These are phyloP conservation scores for Panopea generosa DNA, from an alignment of 2,888 invertebrate genomes.

Conservation along the genomic window DNA sequence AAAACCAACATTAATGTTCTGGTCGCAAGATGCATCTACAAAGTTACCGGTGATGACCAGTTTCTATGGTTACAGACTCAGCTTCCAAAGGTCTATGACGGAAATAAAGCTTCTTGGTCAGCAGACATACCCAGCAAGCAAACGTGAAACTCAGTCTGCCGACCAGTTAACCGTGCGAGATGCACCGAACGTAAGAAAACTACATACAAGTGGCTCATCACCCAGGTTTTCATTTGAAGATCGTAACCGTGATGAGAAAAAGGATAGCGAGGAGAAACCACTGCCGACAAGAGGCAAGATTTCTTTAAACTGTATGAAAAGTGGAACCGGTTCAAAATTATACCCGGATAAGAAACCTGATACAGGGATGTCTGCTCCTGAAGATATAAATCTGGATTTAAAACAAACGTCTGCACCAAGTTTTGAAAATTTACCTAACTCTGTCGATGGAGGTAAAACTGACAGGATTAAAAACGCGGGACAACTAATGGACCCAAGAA, in stretches of 20 bases:
- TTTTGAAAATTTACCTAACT: neutral
- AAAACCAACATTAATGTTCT: conserved; percentile 19
- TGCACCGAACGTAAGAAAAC: neutral
- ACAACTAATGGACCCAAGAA: neutral
- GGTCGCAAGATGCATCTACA: conserved; percentile 62
- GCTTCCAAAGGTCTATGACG: conserved; percentile 44
- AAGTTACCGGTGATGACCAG: conserved; percentile 42
- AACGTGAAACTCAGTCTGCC: conserved; percentile 41
- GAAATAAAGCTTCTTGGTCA: conserved; percentile 60
- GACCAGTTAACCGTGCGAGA: conserved; percentile 13
- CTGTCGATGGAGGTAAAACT: neutral
- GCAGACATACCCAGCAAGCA: conserved; percentile 27
- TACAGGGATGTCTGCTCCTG: neutral
- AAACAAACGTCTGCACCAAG: neutral
- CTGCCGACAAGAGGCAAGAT: no score
- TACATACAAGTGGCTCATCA: neutral
- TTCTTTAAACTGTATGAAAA: no score
- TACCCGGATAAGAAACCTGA: neutral
- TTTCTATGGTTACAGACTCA: conserved; percentile 50
- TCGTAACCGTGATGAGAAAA: no score
- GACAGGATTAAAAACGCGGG: no score
- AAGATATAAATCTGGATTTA: conserved; percentile 19
- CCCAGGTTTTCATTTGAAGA: no score
- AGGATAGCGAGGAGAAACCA: no score
- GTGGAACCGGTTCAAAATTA: no score